Base-by-base conservation (phyloP, 2,113 vertebrate species). In the Poeciliopsis occidentalis region DNA sequence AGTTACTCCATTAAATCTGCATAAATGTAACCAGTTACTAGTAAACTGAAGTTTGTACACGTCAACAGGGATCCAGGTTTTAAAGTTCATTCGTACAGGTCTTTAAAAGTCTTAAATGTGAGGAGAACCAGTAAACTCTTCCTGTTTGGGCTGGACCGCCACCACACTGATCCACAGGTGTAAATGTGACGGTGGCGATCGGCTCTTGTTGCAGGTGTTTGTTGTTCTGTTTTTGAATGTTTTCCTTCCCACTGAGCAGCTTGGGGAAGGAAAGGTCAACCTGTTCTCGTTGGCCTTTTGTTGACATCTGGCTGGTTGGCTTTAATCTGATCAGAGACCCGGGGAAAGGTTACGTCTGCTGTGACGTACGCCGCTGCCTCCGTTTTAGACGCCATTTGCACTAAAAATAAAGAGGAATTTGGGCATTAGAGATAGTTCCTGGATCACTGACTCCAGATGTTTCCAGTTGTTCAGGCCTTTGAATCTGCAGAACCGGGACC, bases 251-350 rank as follows among this genome's bases (percentile, higher is more conserved):
- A 51, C 77, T 60, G 61, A 60, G 60, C n/a, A 65, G 19, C 63
- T 12, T 72, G n/a, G 13, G 51, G 62, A 22, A 62, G 78, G 73
- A 91, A 90, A 92, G 86, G 88, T 91, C 89, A 91, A 76, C 39
- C 60, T 70, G 12, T 57, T 79, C 85, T 69, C 61, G 17, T 27
- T 85, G 87, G 78, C 83, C 84, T 91, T 88, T 86, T 83, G 75
- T 64, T 75, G 85, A 79, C 77, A 84, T 89, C 85, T 85, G 84
- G 72, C 81, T 57, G 71, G 19, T 72, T 81, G 26, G 1, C 73
- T 82, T 76, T 81, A 74, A 91, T 88, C 76, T 68, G 73, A 84
- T 88, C 79, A 76, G 80, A 80, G 70, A 60, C 2, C 1, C 60
- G 27, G 17, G 60, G 27, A 71, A 92, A 91, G 88, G 91, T 89